phyloP scores from a whole-genome alignment of 23 tunicate species.

The Aplidium turbinatum region DNA sequence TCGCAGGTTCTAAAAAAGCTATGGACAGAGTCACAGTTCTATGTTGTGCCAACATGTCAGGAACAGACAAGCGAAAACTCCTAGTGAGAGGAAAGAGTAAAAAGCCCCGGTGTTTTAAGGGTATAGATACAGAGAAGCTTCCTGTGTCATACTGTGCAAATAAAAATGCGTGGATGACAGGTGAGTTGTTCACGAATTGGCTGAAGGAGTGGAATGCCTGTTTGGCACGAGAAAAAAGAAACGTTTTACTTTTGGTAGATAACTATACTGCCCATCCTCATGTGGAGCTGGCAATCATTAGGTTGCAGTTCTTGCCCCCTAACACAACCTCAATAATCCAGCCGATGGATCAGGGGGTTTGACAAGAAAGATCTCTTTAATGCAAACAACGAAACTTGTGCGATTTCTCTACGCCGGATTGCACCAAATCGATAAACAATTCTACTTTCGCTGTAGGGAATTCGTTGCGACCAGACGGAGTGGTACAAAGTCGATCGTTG shows the following conservation, averaged over 20 bases:
- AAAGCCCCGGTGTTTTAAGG: conserved; percentile 26
- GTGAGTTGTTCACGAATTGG: conserved; percentile 26
- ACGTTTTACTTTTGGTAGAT: conserved; percentile 18
- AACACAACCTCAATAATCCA: conserved; percentile 27
- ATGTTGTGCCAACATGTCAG: conserved; percentile 24
- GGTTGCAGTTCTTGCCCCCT: conserved; percentile 20
- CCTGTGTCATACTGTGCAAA: conserved; percentile 13
- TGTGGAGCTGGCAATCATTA: conserved; percentile 12
- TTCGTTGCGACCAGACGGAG: too few relatives aligned
- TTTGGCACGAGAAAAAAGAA: conserved; percentile 17
- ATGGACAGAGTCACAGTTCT: conserved; percentile 23
- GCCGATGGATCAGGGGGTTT: too few relatives aligned
- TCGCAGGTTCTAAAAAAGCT: too few relatives aligned
- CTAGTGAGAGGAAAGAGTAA: conserved; percentile 23
- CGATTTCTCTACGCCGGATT: too few relatives aligned
- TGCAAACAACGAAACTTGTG: too few relatives aligned
- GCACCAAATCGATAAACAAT: too few relatives aligned
- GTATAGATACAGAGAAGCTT: conserved; percentile 19
- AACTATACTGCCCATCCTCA: conserved; percentile 23
- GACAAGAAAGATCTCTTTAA: too few relatives aligned
- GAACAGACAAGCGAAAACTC: conserved; percentile 29
- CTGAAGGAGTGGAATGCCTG: conserved; percentile 24
- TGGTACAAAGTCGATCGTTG: too few relatives aligned
- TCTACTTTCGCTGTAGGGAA: too few relatives aligned
- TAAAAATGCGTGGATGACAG: conserved; percentile 28